A percentile compares a stretch with the other conserved stretches of the same genome.
Evolutionary conservation across 2,797 vertebrate species (phyloP).

Genomic region (Apogon hyalosoma): DNA sequence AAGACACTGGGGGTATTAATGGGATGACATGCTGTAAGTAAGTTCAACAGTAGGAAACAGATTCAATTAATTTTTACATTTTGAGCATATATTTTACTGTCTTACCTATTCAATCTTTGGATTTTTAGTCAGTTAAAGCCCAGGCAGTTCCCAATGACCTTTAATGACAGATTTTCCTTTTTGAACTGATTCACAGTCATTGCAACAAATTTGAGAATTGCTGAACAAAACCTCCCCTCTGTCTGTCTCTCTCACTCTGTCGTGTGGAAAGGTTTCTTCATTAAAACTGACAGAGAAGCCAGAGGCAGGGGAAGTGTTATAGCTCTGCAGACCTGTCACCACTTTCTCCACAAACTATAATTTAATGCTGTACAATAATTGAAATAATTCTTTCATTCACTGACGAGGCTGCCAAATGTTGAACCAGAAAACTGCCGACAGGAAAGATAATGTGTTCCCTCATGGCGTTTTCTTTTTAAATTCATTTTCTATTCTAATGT

Average conservation of each 20-base stretch:
- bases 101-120: slow-evolving; percentile 2
- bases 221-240: slow-evolving; percentile 55
- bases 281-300: slow-evolving; percentile 82
- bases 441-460: slow-evolving; percentile 79
- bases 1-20: slow-evolving; percentile 59
- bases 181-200: slow-evolving; percentile 44
- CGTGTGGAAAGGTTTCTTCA: slow-evolving; percentile 77
- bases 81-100: slow-evolving; percentile 28
- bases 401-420: slow-evolving; percentile 83
- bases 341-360: slow-evolving; percentile 77
- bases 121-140: slow-evolving; percentile 34
- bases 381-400: slow-evolving; percentile 83
- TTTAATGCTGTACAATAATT: slow-evolving; percentile 79
- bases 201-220: slow-evolving; percentile 63
- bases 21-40: slow-evolving; percentile 62
- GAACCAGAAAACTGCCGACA: slow-evolving; percentile 81
- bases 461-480: slow-evolving; percentile 76
- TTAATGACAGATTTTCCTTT: slow-evolving; percentile 21
- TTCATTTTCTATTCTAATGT: slow-evolving; percentile 82
- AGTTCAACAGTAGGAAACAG: slow-evolving; percentile 51
- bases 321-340: slow-evolving; percentile 81
- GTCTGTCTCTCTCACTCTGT: slow-evolving; percentile 43
- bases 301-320: slow-evolving; percentile 77
- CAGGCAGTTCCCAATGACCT: slow-evolving; percentile 53
- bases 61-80: slow-evolving; percentile 44